Evolutionary conservation across 2,797 vertebrate species (phyloP).

Genomic region (Vespertilio murinus): DNA sequence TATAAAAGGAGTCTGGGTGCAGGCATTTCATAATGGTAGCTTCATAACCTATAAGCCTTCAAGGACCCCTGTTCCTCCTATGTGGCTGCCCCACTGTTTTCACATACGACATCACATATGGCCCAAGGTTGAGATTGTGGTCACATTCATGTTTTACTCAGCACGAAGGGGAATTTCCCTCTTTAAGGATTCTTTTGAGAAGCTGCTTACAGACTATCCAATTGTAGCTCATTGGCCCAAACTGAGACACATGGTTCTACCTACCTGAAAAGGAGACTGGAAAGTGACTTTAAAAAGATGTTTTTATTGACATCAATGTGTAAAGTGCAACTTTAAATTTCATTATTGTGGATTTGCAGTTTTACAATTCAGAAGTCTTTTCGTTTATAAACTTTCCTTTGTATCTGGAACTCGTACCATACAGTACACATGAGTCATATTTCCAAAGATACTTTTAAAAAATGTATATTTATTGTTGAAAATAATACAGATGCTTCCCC

Average conservation of each 20-base stretch:
- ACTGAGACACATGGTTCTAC: neutral
- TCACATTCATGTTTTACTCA: neutral
- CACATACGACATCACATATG: neutral
- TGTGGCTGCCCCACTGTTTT: neutral
- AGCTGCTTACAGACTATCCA: neutral
- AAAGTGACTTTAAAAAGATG: conserved; percentile 18
- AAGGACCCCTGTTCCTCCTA: neutral
- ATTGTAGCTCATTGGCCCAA: neutral
- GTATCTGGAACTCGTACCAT: neutral
- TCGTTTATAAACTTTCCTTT: neutral
- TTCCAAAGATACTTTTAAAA: neutral
- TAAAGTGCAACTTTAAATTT: neutral
- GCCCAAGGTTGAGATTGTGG: neutral
- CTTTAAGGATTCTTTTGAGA: neutral
- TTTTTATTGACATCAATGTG: neutral
- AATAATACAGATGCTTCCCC: no score
- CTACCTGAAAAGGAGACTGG: neutral
- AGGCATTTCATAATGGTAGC: neutral
- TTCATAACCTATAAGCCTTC: neutral
- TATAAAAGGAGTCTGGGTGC: neutral
- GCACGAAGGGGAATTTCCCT: neutral
- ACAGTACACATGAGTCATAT: neutral
- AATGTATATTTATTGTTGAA: no score
- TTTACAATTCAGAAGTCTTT: conserved; percentile 49
- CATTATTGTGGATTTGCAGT: conserved; percentile 23